Evolutionary conservation across 2,888 invertebrate genomes (phyloP).

Genomic region (Eupsilia transversa): DNA sequence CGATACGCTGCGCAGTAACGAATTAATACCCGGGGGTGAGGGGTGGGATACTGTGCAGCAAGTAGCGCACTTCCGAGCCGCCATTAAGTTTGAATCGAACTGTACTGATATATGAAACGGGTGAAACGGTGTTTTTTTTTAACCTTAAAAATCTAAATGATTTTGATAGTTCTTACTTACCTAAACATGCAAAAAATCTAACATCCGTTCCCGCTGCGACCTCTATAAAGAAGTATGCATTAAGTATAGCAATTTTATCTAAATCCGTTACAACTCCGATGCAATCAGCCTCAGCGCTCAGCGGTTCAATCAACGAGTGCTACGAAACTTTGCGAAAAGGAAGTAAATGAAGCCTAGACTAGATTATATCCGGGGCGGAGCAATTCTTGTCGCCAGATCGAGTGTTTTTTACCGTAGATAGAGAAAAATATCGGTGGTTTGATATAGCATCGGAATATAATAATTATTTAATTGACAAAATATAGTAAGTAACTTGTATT

Average conservation of each 20-base stretch:
- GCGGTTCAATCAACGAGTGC: not conserved
- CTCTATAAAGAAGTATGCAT: not conserved
- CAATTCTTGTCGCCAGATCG: not conserved
- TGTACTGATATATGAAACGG: too few species aligned
- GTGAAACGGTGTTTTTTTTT: too few species aligned
- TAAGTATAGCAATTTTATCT: constrained; percentile 3
- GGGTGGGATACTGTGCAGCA: too few species aligned
- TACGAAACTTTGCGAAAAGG: not conserved
- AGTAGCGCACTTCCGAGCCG: too few species aligned
- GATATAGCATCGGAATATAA: not conserved
- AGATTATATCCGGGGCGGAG: constrained; percentile 7
- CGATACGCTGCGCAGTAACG: too few species aligned
- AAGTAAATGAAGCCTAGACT: not conserved
- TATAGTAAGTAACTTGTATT: too few species aligned
- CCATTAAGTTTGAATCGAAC: too few species aligned
- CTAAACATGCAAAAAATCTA: not conserved
- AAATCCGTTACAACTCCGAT: constrained; percentile 7
- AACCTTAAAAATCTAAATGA: too few species aligned
- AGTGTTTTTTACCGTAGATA: not conserved
- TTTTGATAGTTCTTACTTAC: too few species aligned
- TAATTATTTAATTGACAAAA: not conserved
- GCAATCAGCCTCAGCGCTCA: not conserved
- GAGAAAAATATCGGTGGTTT: not conserved
- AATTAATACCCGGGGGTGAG: too few species aligned
- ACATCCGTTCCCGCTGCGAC: not conserved